These are phyloP conservation scores for Chrysochloris asiatica DNA, from an alignment of 2,113 vertebrate genomes.

Conservation along the genomic window DNA sequence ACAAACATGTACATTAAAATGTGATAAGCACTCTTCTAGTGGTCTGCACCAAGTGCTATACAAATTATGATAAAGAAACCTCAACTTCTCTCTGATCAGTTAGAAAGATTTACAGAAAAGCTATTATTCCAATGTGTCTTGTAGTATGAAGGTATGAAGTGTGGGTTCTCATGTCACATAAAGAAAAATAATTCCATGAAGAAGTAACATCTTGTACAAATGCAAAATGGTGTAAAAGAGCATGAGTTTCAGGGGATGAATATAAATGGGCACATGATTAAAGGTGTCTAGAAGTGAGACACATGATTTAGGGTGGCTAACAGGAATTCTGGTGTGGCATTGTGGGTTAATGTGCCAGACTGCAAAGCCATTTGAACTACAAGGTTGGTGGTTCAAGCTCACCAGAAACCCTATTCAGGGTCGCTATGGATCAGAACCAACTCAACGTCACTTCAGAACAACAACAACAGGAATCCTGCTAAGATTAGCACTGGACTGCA, in stretches of 20 bases:
- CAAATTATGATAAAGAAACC: not conserved
- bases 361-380: too few relatives aligned
- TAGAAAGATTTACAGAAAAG: not conserved
- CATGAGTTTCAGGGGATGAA: not conserved
- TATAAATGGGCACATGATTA: too few relatives aligned
- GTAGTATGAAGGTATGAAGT: not conserved
- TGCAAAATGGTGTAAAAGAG: not conserved
- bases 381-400: too few relatives aligned
- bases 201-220: not conserved
- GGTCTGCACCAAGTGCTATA: not conserved
- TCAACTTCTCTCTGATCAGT: not conserved
- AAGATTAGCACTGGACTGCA: too few relatives aligned
- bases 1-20: not conserved
- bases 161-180: not conserved
- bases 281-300: not conserved
- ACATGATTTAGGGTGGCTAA: too few relatives aligned
- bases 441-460: too few relatives aligned
- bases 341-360: too few relatives aligned
- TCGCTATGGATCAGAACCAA: too few relatives aligned
- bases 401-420: too few relatives aligned
- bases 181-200: not conserved
- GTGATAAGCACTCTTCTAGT: not conserved
- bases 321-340: too few relatives aligned
- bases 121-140: not conserved
- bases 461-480: too few relatives aligned